Evolutionary conservation across 2,888 invertebrate species (phyloP).

Genomic region (Amphipoea lucens): DNA sequence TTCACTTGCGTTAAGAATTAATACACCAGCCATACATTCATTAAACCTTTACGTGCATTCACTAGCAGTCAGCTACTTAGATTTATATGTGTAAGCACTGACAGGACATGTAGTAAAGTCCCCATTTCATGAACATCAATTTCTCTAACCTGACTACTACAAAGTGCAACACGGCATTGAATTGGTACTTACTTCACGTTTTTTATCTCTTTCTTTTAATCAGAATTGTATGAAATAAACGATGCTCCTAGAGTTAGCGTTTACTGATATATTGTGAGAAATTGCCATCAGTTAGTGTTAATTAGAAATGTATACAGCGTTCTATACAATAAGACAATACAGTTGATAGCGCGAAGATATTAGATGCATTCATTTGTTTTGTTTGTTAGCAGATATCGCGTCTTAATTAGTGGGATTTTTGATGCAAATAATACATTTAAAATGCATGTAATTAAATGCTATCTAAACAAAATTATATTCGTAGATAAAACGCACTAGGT

Average conservation of each 20-base stretch:
- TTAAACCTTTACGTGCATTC: conserved; percentile 25
- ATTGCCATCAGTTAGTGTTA: conserved; percentile 47
- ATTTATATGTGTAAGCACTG: conserved; percentile 27
- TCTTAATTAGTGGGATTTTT: conserved; percentile 25
- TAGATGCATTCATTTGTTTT: conserved; percentile 39
- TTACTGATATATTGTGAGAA: conserved; percentile 58
- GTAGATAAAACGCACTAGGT: conserved; percentile 10
- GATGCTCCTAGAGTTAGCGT: conserved; percentile 14
- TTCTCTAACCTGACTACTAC: conserved; percentile 36
- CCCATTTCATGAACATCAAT: conserved; percentile 31
- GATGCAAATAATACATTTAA: conserved; percentile 7
- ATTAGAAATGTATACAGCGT: conserved; percentile 54
- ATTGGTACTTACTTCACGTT: conserved; percentile 14
- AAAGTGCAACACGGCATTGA: conserved; percentile 40
- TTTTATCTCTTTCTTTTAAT: conserved; percentile 42
- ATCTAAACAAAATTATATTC: conserved; percentile 10
- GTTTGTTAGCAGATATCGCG: conserved; percentile 23
- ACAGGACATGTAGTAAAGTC: conserved; percentile 20
- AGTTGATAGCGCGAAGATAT: conserved; percentile 35
- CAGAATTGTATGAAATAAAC: conserved; percentile 30
- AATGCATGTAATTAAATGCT: conserved; percentile 14
- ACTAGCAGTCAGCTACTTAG: background rate
- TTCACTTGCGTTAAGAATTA: conserved; percentile 5
- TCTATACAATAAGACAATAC: conserved; percentile 55
- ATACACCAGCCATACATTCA: conserved; percentile 22